Conservation (phyloP, 2,113 vertebrate genomes). For the Arvicanthis niloticus region DNA sequence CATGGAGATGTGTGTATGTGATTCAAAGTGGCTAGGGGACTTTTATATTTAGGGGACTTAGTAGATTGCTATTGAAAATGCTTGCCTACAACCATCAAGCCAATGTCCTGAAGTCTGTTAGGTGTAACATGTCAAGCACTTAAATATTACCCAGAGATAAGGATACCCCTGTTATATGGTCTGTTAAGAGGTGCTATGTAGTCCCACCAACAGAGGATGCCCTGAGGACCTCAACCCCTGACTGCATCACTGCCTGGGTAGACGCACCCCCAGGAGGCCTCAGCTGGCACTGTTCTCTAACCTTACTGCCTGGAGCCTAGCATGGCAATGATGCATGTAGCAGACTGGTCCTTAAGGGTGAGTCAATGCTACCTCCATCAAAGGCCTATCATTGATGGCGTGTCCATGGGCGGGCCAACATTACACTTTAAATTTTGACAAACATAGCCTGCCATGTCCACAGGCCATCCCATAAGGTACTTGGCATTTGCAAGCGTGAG, state of each 20-base stretch:
- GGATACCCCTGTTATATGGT: too few relatives aligned
- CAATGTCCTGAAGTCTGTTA: background rate
- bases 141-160: background rate
- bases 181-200: background rate
- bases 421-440: background rate
- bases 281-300: background rate
- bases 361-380: background rate
- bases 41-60: background rate
- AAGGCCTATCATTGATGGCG: background rate
- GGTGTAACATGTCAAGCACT: too few relatives aligned
- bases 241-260: too few relatives aligned
- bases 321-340: background rate
- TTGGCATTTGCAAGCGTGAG: background rate
- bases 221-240: background rate
- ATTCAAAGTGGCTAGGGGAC: background rate
- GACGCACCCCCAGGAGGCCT: background rate
- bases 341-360: background rate
- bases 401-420: fast-evolving
- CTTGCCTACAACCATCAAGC: too few relatives aligned
- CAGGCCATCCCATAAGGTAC: background rate
- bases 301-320: background rate
- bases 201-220: background rate
- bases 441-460: too few relatives aligned
- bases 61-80: too few relatives aligned
- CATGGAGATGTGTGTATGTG: background rate